Percentiles rank a stretch among this genome's conserved stretches.
Evolutionary conservation across 1,140 invertebrate genomes (phyloP).

Genomic region (Caerostris darwini): DNA sequence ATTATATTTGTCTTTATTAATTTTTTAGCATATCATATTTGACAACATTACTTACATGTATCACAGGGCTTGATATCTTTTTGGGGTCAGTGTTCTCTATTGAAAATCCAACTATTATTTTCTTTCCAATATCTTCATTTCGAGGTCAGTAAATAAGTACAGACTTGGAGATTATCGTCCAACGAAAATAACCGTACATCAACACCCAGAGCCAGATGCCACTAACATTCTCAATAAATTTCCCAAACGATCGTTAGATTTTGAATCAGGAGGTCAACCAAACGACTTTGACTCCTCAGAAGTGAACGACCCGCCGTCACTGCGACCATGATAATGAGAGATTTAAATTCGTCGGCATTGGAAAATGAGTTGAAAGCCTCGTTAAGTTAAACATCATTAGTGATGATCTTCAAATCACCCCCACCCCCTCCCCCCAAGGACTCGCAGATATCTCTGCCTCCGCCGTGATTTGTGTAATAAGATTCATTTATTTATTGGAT

Average conservation of each 20-base stretch:
- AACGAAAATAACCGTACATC: neutral
- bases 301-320: neutral
- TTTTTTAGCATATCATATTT: no score
- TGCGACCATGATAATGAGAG: neutral
- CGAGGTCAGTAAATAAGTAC: no score
- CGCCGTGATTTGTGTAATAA: no score
- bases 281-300: neutral
- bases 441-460: neutral
- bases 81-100: no score
- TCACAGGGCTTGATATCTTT: no score
- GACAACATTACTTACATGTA: no score
- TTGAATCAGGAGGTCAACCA: neutral
- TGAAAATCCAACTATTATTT: no score
- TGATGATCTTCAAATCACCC: neutral
- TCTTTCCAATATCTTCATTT: no score
- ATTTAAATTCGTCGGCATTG: conserved; percentile 1
- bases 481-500: no score
- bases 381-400: neutral
- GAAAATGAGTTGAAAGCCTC: neutral
- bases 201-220: neutral
- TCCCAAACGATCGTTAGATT: neutral
- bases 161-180: neutral
- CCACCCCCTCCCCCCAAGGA: neutral
- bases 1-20: no score
- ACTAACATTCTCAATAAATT: neutral